phyloP scores from a whole-genome alignment of 1,140 invertebrate species.

The Brachionus rotundiformis region DNA sequence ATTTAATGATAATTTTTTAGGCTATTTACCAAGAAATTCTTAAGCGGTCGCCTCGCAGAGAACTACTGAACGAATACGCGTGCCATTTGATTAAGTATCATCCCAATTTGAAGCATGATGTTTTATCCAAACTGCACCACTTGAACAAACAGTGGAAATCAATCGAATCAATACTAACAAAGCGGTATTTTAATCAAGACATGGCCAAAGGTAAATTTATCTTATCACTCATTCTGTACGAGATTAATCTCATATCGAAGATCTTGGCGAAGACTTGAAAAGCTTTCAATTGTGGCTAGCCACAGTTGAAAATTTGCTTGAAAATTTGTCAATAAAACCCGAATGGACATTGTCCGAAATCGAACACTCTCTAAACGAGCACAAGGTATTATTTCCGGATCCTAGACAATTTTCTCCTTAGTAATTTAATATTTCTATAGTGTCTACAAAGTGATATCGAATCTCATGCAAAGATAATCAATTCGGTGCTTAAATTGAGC shows the following conservation, averaged over 20 bases:
- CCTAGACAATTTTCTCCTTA: constrained; percentile 2
- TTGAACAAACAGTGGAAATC: constrained; percentile 78
- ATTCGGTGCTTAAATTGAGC: constrained; percentile 74
- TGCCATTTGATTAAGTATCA: constrained; percentile 72
- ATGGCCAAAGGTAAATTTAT: constrained; percentile 38
- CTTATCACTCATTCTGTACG: neutral
- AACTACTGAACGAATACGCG: constrained; percentile 77
- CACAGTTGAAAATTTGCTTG: constrained; percentile 65
- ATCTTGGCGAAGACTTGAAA: constrained; percentile 57
- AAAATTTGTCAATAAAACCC: constrained; percentile 56
- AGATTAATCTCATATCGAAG: constrained; percentile 49
- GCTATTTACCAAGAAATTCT: constrained; percentile 74
- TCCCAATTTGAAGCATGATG: constrained; percentile 75
- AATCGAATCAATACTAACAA: constrained; percentile 67
- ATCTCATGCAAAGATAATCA: constrained; percentile 78
- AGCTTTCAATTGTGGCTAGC: constrained; percentile 71
- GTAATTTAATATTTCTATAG: constrained; percentile 64
- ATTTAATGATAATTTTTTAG: neutral
- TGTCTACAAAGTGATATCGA: constrained; percentile 80
- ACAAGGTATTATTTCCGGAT: constrained; percentile 57
- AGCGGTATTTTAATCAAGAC: constrained; percentile 54
- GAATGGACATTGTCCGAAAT: constrained; percentile 58
- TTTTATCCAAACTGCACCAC: constrained; percentile 72
- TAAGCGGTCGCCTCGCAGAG: constrained; percentile 71
- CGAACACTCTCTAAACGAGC: constrained; percentile 58